phyloP scores from a whole-genome alignment of 2,888 invertebrate species.

The Serripes groenlandicus region DNA sequence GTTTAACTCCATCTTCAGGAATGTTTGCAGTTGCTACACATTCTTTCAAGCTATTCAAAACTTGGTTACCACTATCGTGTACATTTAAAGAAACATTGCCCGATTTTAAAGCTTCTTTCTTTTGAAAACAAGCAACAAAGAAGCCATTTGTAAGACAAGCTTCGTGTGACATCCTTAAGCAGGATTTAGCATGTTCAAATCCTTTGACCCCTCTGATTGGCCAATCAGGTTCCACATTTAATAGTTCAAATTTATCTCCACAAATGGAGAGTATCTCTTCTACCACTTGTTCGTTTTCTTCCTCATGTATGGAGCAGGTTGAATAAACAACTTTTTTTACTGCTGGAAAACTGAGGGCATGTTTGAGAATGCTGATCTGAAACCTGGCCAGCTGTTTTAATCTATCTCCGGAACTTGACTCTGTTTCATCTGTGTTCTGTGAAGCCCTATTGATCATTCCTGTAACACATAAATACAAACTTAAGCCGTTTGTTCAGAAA shows the following conservation, averaged over 20 bases:
- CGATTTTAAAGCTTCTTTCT: not conserved
- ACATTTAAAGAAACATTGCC: too few species aligned
- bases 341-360: constrained; percentile 95
- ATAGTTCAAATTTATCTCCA: constrained; percentile 84
- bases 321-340: constrained; percentile 97
- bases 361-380: constrained; percentile 90
- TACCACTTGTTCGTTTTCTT: constrained; percentile 96
- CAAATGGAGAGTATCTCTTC: constrained; percentile 90
- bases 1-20: too few species aligned
- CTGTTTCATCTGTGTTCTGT: constrained; percentile 87
- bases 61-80: not conserved
- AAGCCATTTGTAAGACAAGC: constrained; percentile 96
- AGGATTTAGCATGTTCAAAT: constrained; percentile 88
- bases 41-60: not conserved
- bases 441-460: constrained; percentile 89
- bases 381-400: constrained; percentile 79
- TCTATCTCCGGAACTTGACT: constrained; percentile 81
- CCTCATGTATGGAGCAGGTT: constrained; percentile 95
- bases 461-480: constrained; percentile 35
- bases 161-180: constrained; percentile 92
- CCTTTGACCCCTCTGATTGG: constrained; percentile 74
- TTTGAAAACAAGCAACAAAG: constrained; percentile 95
- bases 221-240: constrained; percentile 79
- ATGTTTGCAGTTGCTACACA: not conserved
- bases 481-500: too few species aligned